These are phyloP conservation scores for Phocoena phocoena DNA, from an alignment of 2,113 vertebrate genomes.

Conservation along the genomic window DNA sequence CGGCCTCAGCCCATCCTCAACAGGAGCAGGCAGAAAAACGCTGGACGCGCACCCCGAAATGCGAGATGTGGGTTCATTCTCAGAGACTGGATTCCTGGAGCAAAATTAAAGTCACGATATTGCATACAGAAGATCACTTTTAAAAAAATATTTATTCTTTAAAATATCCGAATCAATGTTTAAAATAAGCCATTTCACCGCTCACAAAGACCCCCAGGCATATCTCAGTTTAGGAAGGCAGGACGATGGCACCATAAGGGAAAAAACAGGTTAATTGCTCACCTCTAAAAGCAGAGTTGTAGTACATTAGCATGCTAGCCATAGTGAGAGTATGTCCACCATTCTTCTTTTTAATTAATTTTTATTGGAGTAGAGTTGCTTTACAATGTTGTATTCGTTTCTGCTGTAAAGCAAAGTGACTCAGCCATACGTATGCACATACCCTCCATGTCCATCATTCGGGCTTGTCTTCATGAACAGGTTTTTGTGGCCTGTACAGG, in stretches of 20 bases:
- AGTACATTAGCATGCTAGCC: not conserved
- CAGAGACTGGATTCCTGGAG: not conserved
- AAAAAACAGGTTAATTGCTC: not conserved
- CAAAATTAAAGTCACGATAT: not conserved
- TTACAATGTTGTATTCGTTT: no score
- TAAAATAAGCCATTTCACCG: not conserved
- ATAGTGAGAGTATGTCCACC: not conserved
- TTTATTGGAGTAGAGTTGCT: no score
- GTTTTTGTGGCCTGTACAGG: not conserved
- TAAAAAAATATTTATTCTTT: not conserved
- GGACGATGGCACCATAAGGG: not conserved
- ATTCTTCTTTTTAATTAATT: not conserved
- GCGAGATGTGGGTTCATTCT: not conserved
- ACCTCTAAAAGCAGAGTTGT: not conserved
- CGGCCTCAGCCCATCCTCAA: no score
- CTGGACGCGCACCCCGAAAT: not conserved
- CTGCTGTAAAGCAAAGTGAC: no score
- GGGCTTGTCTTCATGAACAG: not conserved
- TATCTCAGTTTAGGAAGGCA: not conserved
- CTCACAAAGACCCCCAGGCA: not conserved
- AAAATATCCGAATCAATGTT: not conserved
- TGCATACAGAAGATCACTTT: not conserved
- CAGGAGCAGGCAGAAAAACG: not conserved
- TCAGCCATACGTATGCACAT: no score
- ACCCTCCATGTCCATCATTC: not conserved